Evolutionary conservation across 2,113 vertebrate species (phyloP).

Genomic region (Cynopterus brachyotis): DNA sequence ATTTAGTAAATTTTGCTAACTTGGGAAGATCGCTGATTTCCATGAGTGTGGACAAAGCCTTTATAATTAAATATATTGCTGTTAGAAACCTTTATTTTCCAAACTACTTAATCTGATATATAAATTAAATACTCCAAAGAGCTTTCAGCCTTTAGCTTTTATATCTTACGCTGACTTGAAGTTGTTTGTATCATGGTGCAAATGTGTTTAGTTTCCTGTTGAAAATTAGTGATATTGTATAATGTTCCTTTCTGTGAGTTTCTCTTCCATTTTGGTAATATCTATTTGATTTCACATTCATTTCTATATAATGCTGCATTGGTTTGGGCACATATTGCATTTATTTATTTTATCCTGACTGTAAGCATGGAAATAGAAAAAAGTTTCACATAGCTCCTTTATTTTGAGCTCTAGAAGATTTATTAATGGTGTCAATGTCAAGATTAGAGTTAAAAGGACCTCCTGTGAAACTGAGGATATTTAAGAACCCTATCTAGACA

Average conservation of each 20-base stretch:
- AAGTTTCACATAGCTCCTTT: not conserved
- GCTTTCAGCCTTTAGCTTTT: not conserved
- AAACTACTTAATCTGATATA: not conserved
- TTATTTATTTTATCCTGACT: not conserved
- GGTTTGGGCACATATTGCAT: not conserved
- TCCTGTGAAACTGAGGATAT: not conserved
- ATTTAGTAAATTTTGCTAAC: not conserved
- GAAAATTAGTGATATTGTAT: not conserved
- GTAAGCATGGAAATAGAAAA: not conserved
- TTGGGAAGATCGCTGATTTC: not conserved
- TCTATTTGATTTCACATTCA: not conserved
- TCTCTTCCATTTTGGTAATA: not conserved
- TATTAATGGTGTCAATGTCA: not conserved
- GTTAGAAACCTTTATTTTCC: not conserved
- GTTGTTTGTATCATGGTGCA: not conserved
- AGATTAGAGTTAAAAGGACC: not conserved
- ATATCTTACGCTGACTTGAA: not conserved
- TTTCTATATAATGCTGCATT: not conserved
- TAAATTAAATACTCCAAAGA: not conserved
- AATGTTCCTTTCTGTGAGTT: not conserved
- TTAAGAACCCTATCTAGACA: not conserved
- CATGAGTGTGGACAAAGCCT: not conserved
- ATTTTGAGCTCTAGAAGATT: not conserved
- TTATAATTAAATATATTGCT: not conserved
- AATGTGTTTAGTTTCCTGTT: not conserved